Evolutionary conservation across 2,888 invertebrate genomes (phyloP).

Genomic region (Gastrophysa polygoni): DNA sequence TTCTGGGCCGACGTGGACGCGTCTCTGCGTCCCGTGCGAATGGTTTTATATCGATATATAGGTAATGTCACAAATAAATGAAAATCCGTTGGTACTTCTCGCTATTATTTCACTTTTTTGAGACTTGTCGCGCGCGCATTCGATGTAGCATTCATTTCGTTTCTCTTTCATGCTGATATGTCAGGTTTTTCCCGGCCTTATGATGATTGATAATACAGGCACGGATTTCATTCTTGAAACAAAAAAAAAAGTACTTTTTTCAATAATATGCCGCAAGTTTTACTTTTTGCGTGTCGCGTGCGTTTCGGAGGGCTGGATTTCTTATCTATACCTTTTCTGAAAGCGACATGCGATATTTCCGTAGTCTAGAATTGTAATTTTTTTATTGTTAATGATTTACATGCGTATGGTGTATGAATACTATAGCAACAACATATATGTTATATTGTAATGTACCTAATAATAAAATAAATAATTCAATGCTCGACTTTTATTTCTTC

Average conservation of each 20-base stretch:
- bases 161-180: slow-evolving; percentile 31
- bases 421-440: slow-evolving; percentile 57
- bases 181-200: slow-evolving; percentile 17
- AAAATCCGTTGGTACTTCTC: slow-evolving; percentile 39
- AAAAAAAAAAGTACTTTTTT: slow-evolving; percentile 1
- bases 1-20: background rate
- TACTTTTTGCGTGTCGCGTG: slow-evolving; percentile 33
- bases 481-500: slow-evolving; percentile 3
- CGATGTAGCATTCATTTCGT: slow-evolving; percentile 29
- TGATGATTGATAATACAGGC: slow-evolving; percentile 32
- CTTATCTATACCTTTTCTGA: slow-evolving; percentile 31
- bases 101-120: slow-evolving; percentile 40
- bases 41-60: slow-evolving; percentile 52
- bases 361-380: slow-evolving; percentile 56
- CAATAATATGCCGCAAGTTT: slow-evolving; percentile 39
- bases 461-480: slow-evolving; percentile 46
- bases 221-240: slow-evolving; percentile 40
- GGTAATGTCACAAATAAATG: slow-evolving; percentile 47
- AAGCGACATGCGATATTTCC: slow-evolving; percentile 43
- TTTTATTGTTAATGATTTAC: slow-evolving; percentile 55
- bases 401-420: slow-evolving; percentile 55
- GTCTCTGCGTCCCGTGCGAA: slow-evolving; percentile 38
- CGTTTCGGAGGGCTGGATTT: slow-evolving; percentile 25
- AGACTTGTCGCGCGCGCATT: slow-evolving; percentile 40
- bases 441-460: slow-evolving; percentile 59